Conservation (phyloP, 1,140 invertebrate genomes). For the Monomorium pharaonis region DNA sequence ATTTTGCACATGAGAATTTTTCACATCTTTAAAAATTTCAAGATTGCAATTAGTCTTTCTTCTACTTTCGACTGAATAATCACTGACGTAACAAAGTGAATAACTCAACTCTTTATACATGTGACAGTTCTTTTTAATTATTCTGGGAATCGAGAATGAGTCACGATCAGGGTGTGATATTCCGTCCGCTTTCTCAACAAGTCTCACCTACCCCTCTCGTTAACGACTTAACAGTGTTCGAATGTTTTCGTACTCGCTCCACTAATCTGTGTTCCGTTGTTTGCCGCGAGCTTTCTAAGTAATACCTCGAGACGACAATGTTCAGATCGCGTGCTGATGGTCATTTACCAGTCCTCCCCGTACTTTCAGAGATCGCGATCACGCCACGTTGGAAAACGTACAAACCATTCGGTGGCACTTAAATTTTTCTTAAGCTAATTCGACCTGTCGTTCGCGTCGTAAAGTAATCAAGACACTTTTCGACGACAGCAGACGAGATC, state of each 20-base stretch:
- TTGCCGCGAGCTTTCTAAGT: slow-evolving; percentile 19
- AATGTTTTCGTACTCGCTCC: slow-evolving; percentile 24
- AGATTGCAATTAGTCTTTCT: neutral
- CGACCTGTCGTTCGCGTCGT: neutral
- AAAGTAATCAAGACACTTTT: neutral
- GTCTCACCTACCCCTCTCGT: neutral
- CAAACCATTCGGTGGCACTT: slow-evolving; percentile 44
- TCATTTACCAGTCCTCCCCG: slow-evolving; percentile 61
- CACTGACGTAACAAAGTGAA: neutral
- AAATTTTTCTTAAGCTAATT: slow-evolving; percentile 22
- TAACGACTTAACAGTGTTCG: slow-evolving; percentile 32
- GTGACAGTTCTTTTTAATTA: slow-evolving; percentile 14
- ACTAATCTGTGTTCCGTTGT: slow-evolving; percentile 25
- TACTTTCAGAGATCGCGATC: slow-evolving; percentile 28
- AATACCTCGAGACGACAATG: slow-evolving; percentile 61
- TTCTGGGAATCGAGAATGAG: neutral
- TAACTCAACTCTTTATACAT: neutral
- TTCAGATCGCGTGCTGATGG: slow-evolving; percentile 68
- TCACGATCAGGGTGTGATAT: neutral
- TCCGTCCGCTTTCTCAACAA: neutral
- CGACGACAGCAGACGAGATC: neutral
- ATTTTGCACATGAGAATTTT: neutral
- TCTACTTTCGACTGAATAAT: neutral
- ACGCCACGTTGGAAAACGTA: slow-evolving; percentile 35
- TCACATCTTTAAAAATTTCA: neutral